phyloP scores from a whole-genome alignment of 2,797 vertebrate species.

The Rhabdophis nuchalis region DNA sequence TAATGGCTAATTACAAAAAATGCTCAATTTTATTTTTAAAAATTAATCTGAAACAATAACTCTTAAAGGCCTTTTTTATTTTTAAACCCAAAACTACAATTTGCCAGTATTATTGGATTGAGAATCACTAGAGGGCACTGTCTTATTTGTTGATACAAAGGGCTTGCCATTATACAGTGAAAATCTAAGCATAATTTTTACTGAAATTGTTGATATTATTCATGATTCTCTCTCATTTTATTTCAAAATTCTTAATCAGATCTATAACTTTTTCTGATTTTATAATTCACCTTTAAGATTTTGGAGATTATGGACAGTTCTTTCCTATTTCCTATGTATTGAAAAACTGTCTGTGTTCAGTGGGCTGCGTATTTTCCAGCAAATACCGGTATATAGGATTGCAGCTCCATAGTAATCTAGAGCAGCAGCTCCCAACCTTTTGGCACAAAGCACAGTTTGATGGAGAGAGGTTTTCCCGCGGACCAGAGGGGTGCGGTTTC shows the following conservation, averaged over 20 bases:
- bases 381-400: neutral
- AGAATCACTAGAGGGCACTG: conserved; percentile 12
- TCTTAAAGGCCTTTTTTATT: neutral
- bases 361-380: neutral
- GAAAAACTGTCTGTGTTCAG: neutral
- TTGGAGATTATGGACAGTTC: neutral
- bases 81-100: neutral
- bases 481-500: neutral
- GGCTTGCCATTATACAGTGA: neutral
- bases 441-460: neutral
- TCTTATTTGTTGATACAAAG: neutral
- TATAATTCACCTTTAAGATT: neutral
- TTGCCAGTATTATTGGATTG: conserved; percentile 4
- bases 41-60: too few relatives aligned
- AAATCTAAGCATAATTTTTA: neutral
- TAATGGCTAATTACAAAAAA: neutral
- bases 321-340: neutral
- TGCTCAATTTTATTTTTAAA: neutral
- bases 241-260: neutral
- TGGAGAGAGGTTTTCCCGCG: neutral
- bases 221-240: too few relatives aligned
- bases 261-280: neutral
- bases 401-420: neutral
- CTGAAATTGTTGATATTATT: neutral
- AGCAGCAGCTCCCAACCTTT: neutral